A percentile compares a stretch with the other conserved stretches of the same genome.
phyloP scores from a whole-genome alignment of 2,888 invertebrate species.

The Junonia oenone region DNA sequence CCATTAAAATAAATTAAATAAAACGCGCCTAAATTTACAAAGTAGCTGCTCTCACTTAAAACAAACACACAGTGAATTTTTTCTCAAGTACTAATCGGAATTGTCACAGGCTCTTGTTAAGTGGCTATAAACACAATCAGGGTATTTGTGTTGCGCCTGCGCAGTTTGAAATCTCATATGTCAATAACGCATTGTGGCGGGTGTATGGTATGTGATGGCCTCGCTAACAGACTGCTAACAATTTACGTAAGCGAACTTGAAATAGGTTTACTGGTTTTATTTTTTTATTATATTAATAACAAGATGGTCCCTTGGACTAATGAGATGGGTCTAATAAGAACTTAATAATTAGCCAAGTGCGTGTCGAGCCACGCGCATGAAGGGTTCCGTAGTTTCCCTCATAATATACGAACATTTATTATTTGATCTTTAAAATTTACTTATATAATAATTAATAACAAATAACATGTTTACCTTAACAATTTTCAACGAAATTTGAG shows the following conservation, averaged over 20 bases:
- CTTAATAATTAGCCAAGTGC: too few relatives aligned
- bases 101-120: constrained; percentile 70
- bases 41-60: constrained; percentile 69
- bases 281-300: constrained; percentile 1
- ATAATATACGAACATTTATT: too few relatives aligned
- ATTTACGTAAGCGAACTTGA: constrained; percentile 52
- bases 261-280: not conserved
- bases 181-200: constrained; percentile 58
- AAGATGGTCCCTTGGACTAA: too few relatives aligned
- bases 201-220: constrained; percentile 50
- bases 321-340: too few relatives aligned
- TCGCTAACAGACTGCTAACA: constrained; percentile 65
- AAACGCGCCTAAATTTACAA: constrained; percentile 50
- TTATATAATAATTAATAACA: too few relatives aligned
- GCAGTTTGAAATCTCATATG: constrained; percentile 58
- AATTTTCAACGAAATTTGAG: too few relatives aligned
- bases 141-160: constrained; percentile 66
- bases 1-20: constrained; percentile 26
- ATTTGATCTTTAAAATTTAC: too few relatives aligned
- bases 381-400: too few relatives aligned
- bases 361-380: too few relatives aligned
- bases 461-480: too few relatives aligned
- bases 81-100: constrained; percentile 72
- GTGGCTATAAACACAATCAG: constrained; percentile 78
- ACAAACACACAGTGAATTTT: constrained; percentile 61